phyloP scores from a whole-genome alignment of 2,113 vertebrate genomes.

The Nestor notabilis region DNA sequence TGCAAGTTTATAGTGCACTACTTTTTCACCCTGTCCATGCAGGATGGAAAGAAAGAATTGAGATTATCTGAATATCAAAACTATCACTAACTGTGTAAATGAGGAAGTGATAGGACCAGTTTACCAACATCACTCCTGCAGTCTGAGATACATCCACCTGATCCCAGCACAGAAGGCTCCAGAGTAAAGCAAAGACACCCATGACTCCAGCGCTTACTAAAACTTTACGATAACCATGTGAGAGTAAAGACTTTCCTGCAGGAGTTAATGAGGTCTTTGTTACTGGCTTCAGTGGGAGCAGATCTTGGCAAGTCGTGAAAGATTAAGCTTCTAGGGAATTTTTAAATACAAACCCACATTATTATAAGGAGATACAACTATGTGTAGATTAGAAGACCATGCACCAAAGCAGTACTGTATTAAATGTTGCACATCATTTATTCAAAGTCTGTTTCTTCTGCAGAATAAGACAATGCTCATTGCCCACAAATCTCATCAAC shows the following conservation, averaged over 20 bases:
- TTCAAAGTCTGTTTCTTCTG: background rate
- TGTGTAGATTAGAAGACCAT: background rate
- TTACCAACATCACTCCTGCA: background rate
- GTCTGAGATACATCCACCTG: background rate
- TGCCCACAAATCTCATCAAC: background rate
- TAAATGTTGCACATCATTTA: background rate
- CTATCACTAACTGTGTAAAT: background rate
- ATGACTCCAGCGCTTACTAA: background rate
- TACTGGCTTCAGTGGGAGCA: background rate
- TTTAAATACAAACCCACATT: background rate
- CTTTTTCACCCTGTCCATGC: background rate
- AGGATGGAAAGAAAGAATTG: background rate
- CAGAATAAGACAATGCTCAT: background rate
- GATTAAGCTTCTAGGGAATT: background rate
- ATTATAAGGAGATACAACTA: background rate
- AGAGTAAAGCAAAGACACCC: background rate
- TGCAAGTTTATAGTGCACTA: background rate
- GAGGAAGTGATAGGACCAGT: background rate
- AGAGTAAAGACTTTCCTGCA: background rate
- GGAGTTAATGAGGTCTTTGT: constrained; percentile 17
- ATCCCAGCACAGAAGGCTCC: background rate
- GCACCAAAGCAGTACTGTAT: background rate
- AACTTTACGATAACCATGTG: background rate
- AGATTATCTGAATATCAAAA: background rate
- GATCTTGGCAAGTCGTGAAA: background rate